These are phyloP conservation scores for Drosophila nr. fundita DNA, from an alignment of 2,888 invertebrate species.

Conservation along the genomic window DNA sequence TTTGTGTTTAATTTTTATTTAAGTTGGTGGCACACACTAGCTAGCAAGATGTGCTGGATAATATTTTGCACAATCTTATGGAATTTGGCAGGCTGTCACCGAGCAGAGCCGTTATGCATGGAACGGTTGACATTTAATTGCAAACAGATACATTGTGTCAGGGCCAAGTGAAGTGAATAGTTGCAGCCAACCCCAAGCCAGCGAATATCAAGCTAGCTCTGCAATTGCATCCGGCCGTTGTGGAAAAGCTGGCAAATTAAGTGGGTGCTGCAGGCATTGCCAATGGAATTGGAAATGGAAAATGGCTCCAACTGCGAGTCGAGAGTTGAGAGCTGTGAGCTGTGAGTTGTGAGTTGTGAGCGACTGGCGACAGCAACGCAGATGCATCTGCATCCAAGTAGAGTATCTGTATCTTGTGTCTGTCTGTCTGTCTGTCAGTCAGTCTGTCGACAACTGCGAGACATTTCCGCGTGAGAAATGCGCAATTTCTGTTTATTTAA, in stretches of 20 bases:
- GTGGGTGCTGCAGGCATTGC: slow-evolving; percentile 62
- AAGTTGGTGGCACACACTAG: background rate
- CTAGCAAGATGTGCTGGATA: slow-evolving; percentile 43
- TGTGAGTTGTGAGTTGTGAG: slow-evolving; percentile 11
- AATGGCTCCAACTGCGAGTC: slow-evolving; percentile 41
- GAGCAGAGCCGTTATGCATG: slow-evolving; percentile 45
- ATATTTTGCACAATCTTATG: slow-evolving; percentile 31
- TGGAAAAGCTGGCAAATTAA: slow-evolving; percentile 70
- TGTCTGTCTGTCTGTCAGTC: slow-evolving; percentile 32
- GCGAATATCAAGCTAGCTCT: slow-evolving; percentile 16
- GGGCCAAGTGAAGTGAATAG: slow-evolving; percentile 56
- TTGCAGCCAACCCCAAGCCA: slow-evolving; percentile 29
- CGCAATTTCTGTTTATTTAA: slow-evolving; percentile 79
- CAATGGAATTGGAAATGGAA: slow-evolving; percentile 44
- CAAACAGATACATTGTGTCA: slow-evolving; percentile 81
- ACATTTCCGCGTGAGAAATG: slow-evolving; percentile 75
- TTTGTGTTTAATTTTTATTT: background rate
- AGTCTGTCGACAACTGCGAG: slow-evolving; percentile 48
- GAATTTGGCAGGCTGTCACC: slow-evolving; percentile 66
- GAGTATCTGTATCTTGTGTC: slow-evolving; percentile 12
- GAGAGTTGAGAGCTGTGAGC: slow-evolving; percentile 15
- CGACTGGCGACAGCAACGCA: slow-evolving; percentile 46
- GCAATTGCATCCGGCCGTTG: slow-evolving; percentile 66
- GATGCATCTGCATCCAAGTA: slow-evolving; percentile 37
- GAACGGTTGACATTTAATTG: slow-evolving; percentile 76